Evolutionary conservation across 2,888 invertebrate genomes (phyloP), one percentile per base, ranked within the genome.

Genomic region (Pollenia labialis): DNA sequence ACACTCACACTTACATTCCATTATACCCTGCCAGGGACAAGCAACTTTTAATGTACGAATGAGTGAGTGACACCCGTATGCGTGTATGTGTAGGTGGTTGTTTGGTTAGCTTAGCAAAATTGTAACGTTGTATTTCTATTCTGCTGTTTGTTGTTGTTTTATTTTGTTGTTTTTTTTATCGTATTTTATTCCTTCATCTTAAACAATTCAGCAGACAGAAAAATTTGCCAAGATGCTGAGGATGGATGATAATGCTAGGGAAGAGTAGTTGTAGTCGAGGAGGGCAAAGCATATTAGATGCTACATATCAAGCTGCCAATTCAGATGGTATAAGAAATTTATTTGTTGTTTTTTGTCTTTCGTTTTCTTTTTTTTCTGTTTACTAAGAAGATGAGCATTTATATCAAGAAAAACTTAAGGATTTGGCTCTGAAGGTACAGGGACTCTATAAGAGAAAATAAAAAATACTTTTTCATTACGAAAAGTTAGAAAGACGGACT

Each of bases 291-390:
- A 60, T 50, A 68, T 80, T 64, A 60, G 58, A 79, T 74, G 66
- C 32, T 84, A 66, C 71, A 81, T 66, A 81, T 64, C 84, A 66
- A 85, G 81, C 81, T 85, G 85, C 72, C 85, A 85, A 77, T 85
- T 81, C 76, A 68, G 81, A 81, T 62, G 64, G 42, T 32, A 69
- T 62, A 74, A 69, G 42, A 62, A 40, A 50, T n/a, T 23, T 8
- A 6, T 71, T 54, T 42, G 12, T 42, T 42, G 12, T 14, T n/a
- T 64, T 12, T 66, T 66, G 14, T 46, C 16, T 23, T 64, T 48
- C 11, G 46, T 62, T 40, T 46, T 32, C 4, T 66, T 18, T 9
- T 56, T 18, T 54, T 18, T 42, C 16, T 44, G 7, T 14, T 32
- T 32, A 32, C 32, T 32, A 32, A 50, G 11, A 81, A 81, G 46